phyloP scores from a whole-genome alignment of 2,113 vertebrate species.

The Coturnix japonica region DNA sequence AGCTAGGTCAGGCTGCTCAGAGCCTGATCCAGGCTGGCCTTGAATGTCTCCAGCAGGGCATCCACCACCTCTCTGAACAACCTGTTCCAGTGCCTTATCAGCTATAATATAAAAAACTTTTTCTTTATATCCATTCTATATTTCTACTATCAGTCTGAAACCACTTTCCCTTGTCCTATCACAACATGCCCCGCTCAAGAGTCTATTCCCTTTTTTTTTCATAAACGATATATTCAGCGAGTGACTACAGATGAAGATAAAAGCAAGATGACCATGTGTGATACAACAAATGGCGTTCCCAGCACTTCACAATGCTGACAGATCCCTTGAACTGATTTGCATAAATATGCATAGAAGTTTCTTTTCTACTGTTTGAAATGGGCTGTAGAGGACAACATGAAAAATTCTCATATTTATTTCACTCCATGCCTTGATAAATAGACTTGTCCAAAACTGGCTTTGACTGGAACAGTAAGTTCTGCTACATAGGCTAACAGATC shows the following conservation, averaged over 20 bases:
- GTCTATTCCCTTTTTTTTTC: neutral
- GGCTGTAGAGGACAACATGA: neutral
- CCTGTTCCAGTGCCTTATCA: too few relatives aligned
- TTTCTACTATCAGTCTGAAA: neutral
- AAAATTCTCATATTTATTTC: neutral
- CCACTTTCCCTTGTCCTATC: neutral
- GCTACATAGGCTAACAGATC: neutral
- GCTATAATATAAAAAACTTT: too few relatives aligned
- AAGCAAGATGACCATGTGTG: neutral
- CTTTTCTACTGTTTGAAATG: neutral
- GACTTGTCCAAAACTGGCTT: neutral
- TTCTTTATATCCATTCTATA: too few relatives aligned
- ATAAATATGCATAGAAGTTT: neutral
- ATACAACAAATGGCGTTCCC: neutral
- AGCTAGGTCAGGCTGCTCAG: too few relatives aligned
- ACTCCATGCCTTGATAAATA: neutral
- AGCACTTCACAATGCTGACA: neutral
- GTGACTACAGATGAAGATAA: neutral
- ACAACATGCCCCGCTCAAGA: neutral
- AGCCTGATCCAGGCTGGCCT: too few relatives aligned
- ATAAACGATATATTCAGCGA: neutral
- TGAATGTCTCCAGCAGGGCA: too few relatives aligned
- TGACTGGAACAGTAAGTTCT: neutral
- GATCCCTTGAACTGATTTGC: neutral
- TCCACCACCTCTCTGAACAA: too few relatives aligned